Percentiles rank a stretch among this genome's conserved stretches.
phyloP scores from a whole-genome alignment of 2,888 invertebrate species.

The Leucophenga maculata region DNA sequence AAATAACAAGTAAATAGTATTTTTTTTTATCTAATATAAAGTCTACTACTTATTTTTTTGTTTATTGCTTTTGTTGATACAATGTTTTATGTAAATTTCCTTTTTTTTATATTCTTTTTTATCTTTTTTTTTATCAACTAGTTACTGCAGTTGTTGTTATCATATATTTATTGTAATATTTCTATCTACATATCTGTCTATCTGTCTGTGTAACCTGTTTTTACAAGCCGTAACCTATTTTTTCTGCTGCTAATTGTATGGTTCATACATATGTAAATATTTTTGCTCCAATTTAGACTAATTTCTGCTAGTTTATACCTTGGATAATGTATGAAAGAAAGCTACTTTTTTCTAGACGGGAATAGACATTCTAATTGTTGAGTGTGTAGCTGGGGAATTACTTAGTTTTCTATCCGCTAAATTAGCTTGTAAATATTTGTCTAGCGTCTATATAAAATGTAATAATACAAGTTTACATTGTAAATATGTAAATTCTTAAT shows the following conservation, averaged over 20 bases:
- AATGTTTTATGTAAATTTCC: neutral
- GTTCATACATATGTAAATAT: constrained; percentile 35
- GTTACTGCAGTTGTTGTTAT: neutral
- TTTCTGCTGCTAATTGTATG: constrained; percentile 19
- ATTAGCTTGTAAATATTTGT: too few species aligned
- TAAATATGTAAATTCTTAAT: too few species aligned
- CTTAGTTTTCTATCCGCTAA: too few species aligned
- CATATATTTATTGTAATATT: neutral
- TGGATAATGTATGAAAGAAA: too few species aligned
- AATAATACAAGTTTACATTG: too few species aligned
- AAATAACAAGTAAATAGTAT: constrained; percentile 7
- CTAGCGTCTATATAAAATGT: too few species aligned
- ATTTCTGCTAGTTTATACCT: constrained; percentile 9
- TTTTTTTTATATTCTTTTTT: neutral
- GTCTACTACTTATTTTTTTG: neutral
- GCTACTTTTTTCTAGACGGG: too few species aligned
- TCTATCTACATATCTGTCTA: too few species aligned
- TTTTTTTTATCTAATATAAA: neutral
- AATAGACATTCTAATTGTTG: too few species aligned
- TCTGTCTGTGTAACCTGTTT: constrained; percentile 18
- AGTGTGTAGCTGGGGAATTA: too few species aligned
- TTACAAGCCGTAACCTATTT: constrained; percentile 21
- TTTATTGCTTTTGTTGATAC: neutral
- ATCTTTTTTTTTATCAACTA: neutral
- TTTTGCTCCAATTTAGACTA: constrained; percentile 27